A percentile compares a stretch with the other conserved stretches of the same genome.
Evolutionary conservation across 2,797 vertebrate genomes (phyloP).

Genomic region (Basileuterus tristriatus): DNA sequence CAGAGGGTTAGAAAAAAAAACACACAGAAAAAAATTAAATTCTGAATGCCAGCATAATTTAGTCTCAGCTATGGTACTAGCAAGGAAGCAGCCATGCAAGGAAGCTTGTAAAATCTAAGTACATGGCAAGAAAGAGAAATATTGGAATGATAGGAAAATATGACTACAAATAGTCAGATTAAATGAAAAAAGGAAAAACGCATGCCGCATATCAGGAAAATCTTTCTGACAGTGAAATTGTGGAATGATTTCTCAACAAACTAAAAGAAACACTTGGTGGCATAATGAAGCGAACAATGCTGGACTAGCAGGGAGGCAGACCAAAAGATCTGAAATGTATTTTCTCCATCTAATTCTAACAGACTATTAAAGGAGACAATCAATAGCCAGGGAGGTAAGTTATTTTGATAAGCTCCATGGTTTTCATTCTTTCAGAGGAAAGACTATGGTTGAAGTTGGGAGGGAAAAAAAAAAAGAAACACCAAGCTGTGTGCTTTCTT

Average conservation of each 20-base stretch:
- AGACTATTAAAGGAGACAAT: constrained; percentile 53
- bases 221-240: constrained; percentile 12
- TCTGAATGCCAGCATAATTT: neutral
- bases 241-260: constrained; percentile 44
- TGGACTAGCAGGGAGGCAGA: constrained; percentile 28
- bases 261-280: constrained; percentile 25
- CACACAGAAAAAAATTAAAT: neutral
- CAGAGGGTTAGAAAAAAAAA: neutral
- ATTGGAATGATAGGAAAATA: neutral
- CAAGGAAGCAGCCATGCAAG: neutral
- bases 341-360: constrained; percentile 54
- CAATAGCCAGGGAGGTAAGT: constrained; percentile 65
- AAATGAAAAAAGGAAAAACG: neutral
- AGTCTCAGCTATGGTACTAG: neutral
- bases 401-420: constrained; percentile 54
- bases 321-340: constrained; percentile 45
- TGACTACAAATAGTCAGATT: neutral
- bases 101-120: neutral
- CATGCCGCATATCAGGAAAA: neutral
- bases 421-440: constrained; percentile 31
- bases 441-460: constrained; percentile 26
- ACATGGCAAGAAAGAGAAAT: neutral
- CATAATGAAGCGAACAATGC: constrained; percentile 52
- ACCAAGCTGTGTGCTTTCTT: constrained; percentile 52
- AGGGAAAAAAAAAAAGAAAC: constrained; percentile 24